Conservation (phyloP, 1,140 invertebrate species). For the Stegodyphus mimosarum region DNA sequence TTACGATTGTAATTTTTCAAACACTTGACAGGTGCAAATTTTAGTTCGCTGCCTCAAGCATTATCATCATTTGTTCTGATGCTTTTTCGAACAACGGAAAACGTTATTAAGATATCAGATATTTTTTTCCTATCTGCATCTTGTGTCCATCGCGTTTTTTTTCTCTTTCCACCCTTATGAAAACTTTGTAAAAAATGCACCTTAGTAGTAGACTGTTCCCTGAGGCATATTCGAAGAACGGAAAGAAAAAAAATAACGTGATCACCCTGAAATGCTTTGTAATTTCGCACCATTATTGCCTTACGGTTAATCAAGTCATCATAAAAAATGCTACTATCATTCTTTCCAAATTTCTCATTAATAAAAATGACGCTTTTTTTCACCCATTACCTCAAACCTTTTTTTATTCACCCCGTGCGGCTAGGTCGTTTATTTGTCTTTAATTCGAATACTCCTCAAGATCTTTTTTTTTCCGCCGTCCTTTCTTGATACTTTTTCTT, state of each 20-base stretch:
- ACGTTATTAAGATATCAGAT: conserved; percentile 57
- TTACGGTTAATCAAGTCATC: conserved; percentile 48
- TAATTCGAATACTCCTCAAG: conserved; percentile 49
- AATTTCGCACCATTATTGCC: conserved; percentile 56
- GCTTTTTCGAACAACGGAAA: conserved; percentile 36
- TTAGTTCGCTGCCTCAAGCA: background rate
- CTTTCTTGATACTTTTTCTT: conserved; percentile 17
- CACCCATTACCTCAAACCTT: conserved; percentile 8
- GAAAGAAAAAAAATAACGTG: conserved; percentile 7
- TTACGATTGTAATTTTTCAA: conserved; percentile 57
- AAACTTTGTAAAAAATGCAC: too few species aligned
- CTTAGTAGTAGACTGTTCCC: background rate
- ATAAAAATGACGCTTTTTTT: conserved; percentile 57
- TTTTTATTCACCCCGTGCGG: conserved; percentile 9
- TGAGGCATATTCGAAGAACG: background rate
- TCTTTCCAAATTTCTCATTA: conserved; percentile 56
- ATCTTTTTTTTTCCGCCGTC: conserved; percentile 6
- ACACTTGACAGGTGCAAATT: conserved; percentile 50
- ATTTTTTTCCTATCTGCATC: conserved; percentile 17
- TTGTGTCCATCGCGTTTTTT: conserved; percentile 18
- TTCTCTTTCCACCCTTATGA: background rate
- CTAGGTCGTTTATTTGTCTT: conserved; percentile 57
- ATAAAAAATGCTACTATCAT: conserved; percentile 33
- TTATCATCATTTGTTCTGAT: conserved; percentile 34
- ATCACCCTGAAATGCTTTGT: background rate